Evolutionary conservation across 2,888 invertebrate genomes (phyloP), one percentile per base, ranked within the genome.

Genomic region (Stenodema calcarata): DNA sequence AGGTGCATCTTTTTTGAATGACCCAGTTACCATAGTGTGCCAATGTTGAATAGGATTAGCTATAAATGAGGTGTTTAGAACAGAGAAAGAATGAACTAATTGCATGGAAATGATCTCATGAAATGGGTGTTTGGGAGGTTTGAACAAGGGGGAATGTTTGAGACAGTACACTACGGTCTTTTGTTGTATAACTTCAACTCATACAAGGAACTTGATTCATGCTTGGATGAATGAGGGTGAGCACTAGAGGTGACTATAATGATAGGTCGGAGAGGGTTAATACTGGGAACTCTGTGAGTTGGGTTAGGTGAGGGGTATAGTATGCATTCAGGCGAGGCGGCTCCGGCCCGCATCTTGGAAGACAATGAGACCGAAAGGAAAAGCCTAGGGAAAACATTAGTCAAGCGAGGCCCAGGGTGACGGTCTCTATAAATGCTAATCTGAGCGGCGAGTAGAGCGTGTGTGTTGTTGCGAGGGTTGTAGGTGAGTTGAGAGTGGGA

Each of bases 351-450:
- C 80, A 80, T 80, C 80, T 80, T 80, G 80, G n/a, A 80, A 80
- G 80, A 80, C 80, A 80, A 80, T 80, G 80, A 80, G 28, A 1
- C 70, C 35, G 47, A 80, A n/a, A 80, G 80, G 80, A 80, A 80
- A 80, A 47, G 28, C 80, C 80, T 50, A 80, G 80, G n/a, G 80
- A 50, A 80, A 80, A 47, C 80, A 80, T 80, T 80, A 44, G 80
- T 80, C 80, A 80, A 80, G 44, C 44, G 18, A 27, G 54, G 16
- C 54, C 54, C 6, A 9, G 54, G 50, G 80, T 50, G 80, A 18
- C 27, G 54, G 50, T 50, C 80, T 78, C 78, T 80, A 42, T 80
- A 47, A 80, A 80, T 80, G 80, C 80, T 80, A 80, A 80, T 80
- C 80, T 50, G 44, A 2, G 35, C 35, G 54, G 18, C 54, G 54